Evolutionary conservation across 2,113 vertebrate species (phyloP).

Genomic region (Cyprinodon tularosa): DNA sequence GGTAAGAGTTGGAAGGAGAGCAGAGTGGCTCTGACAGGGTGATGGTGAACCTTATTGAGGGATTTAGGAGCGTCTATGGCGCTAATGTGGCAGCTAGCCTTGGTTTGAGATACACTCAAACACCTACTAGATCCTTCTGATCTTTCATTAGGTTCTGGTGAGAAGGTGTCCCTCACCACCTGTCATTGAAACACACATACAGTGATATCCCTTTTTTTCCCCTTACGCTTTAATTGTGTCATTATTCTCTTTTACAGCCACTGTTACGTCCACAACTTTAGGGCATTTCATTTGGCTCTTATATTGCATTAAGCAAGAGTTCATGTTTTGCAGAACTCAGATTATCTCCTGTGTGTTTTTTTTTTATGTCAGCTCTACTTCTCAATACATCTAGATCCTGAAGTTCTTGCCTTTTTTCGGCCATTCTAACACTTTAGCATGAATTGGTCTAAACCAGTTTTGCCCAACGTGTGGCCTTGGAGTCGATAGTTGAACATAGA

Average conservation of each 20-base stretch:
- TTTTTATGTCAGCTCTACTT: too few relatives aligned
- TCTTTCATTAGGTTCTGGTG: conserved; percentile 65
- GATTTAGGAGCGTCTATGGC: conserved; percentile 56
- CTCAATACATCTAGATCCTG: too few relatives aligned
- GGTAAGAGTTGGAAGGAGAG: conserved; percentile 27
- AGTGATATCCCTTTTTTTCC: neutral
- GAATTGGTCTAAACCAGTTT: too few relatives aligned
- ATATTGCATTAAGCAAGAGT: neutral
- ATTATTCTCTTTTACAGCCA: neutral
- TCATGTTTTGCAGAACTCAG: too few relatives aligned
- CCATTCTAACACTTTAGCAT: too few relatives aligned
- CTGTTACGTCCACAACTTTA: neutral
- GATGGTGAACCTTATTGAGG: conserved; percentile 21
- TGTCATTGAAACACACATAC: conserved; percentile 13
- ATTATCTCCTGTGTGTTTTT: too few relatives aligned
- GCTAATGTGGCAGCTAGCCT: conserved; percentile 43
- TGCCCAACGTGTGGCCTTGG: too few relatives aligned
- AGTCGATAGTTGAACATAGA: too few relatives aligned
- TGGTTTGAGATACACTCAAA: conserved; percentile 41
- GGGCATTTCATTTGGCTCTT: neutral
- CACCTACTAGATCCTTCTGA: conserved; percentile 59
- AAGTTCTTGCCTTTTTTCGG: too few relatives aligned
- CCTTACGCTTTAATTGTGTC: neutral
- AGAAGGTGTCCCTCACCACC: conserved; percentile 29
- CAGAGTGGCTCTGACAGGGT: conserved; percentile 19